A percentile compares a stretch with the other conserved stretches of the same genome.
Evolutionary conservation across 2,888 invertebrate genomes (phyloP).

Genomic region (Marasmarcha lunaedactyla): DNA sequence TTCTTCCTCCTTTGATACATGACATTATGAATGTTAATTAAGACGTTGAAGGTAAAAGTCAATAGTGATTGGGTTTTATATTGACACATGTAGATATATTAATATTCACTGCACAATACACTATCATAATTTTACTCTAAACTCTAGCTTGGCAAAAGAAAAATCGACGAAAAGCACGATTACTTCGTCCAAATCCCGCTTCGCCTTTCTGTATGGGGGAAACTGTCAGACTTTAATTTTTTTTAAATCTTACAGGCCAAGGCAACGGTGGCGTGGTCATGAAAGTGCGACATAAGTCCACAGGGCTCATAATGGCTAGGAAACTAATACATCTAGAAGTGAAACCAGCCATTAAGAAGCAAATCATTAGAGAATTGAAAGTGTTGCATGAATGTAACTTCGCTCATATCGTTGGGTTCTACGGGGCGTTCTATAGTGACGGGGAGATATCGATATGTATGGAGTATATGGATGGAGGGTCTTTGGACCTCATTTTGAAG

Average conservation of each 20-base stretch:
- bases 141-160: too few relatives aligned
- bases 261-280: constrained; percentile 99
- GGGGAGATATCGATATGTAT: constrained; percentile 99
- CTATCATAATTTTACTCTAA: too few relatives aligned
- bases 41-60: too few relatives aligned
- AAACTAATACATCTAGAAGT: constrained; percentile 99
- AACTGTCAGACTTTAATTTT: too few relatives aligned
- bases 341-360: constrained; percentile 98
- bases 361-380: constrained; percentile 97
- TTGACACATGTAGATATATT: too few relatives aligned
- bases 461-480: constrained; percentile 99
- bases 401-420: constrained; percentile 99
- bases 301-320: constrained; percentile 96
- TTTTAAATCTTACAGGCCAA: constrained; percentile 77
- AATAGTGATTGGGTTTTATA: too few relatives aligned
- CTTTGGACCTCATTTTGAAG: constrained; percentile 95
- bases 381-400: constrained; percentile 99
- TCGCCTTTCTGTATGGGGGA: too few relatives aligned
- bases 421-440: constrained; percentile 97
- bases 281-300: constrained; percentile 96
- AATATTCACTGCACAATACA: too few relatives aligned
- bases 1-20: too few relatives aligned
- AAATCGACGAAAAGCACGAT: too few relatives aligned
- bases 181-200: too few relatives aligned
- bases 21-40: too few relatives aligned